Base-by-base conservation (phyloP, 2,888 invertebrate species). In the Tromatobia lineatoria region DNA sequence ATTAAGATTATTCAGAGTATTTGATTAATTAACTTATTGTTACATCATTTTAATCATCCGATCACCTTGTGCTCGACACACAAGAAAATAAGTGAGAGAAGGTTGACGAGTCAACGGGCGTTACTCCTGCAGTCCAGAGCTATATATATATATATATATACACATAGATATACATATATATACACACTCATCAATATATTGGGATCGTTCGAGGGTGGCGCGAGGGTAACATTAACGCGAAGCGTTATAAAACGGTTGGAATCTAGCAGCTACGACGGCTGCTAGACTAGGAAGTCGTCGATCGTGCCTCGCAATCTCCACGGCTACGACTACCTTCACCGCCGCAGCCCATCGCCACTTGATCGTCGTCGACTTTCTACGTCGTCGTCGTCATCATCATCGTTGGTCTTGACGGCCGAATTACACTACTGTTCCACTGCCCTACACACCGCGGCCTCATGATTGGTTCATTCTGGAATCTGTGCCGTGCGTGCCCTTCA, bases 381-480 rank as follows among this genome's bases (percentile, higher is more conserved):
- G 85, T 78, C 85, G 61, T 73, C 86, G 86, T 87, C 88, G 85
- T 87, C 85, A 87, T 85, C 88, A 87, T 86, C 89, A 70, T 87
- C 86, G 82, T 83, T 88, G 91, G 89, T 88, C 85, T 86, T 80
- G 80, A 88, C 88, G 92, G 88, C 90, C 90, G 90, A 88, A 88
- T 92, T 86, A 91, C 88, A 89, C 90, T 91, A 91, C 89, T 89
- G 91, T 90, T 91, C 91, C 91, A 92, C 92, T 92, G 92, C 92
- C 92, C 91, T 90, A 91, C 86, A 92, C 90, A 92, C 89, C 89
- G 89, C 92, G 91, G 91, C 95, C 95, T 95, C 95, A 98, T 98
- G 98, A 98, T 98, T 96, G 98, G 98, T 95, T 98, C 98, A 96
- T 98, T 98, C 96, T 98, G 98, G 98, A 98, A 98, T 95, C 95